phyloP scores from a whole-genome alignment of 1,140 invertebrate genomes.

The Dreissena rostriformis region DNA sequence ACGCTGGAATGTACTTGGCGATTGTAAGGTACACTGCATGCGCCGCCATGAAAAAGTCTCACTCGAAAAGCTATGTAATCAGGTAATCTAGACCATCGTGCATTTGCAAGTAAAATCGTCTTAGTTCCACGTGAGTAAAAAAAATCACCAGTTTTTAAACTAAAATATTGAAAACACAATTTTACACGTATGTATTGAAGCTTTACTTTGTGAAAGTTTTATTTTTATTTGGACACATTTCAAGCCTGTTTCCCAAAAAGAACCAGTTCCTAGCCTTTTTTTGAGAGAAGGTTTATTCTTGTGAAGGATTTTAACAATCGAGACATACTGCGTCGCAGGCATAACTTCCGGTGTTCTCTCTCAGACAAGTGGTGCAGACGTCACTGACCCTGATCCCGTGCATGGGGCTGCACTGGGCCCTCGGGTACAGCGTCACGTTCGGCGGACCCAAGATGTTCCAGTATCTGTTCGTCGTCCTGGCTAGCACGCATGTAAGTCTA shows the following conservation, averaged over 20 bases:
- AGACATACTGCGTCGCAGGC: not conserved
- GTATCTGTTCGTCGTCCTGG: slow-evolving; percentile 21
- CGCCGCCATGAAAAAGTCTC: not conserved
- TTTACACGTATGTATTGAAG: too few species aligned
- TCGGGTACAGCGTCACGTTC: slow-evolving; percentile 29
- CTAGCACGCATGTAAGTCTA: slow-evolving; percentile 11
- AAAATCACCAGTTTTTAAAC: too few species aligned
- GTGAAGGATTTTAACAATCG: too few species aligned
- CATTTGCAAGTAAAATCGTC: too few species aligned
- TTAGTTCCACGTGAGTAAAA: too few species aligned
- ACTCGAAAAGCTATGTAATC: not conserved
- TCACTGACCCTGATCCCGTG: slow-evolving; percentile 16
- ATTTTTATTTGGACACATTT: too few species aligned
- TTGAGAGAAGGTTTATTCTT: too few species aligned
- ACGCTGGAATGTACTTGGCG: not conserved
- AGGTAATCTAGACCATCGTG: too few species aligned
- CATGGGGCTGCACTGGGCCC: slow-evolving; percentile 21
- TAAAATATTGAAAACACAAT: too few species aligned
- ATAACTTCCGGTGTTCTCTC: not conserved
- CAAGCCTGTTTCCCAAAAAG: too few species aligned
- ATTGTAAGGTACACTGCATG: not conserved
- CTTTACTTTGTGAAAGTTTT: too few species aligned
- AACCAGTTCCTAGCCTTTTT: too few species aligned
- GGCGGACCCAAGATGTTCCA: slow-evolving; percentile 1
- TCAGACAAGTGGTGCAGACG: slow-evolving; percentile 13